Evolutionary conservation across 2,888 invertebrate species (phyloP).

Genomic region (Molorchus minor): DNA sequence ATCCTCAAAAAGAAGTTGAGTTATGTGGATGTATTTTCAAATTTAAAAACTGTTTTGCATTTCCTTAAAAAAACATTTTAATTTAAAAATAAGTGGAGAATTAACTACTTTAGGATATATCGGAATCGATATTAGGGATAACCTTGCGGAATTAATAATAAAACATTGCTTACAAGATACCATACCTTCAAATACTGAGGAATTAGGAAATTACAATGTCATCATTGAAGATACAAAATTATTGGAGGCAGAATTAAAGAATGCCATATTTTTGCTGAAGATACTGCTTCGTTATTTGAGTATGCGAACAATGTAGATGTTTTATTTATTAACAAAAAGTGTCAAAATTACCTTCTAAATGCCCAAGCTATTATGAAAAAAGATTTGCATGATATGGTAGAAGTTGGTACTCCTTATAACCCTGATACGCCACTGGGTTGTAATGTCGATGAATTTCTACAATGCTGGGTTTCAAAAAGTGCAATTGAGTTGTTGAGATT

Average conservation of each 20-base stretch:
- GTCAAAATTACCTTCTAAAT: slow-evolving; percentile 73
- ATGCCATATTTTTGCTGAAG: slow-evolving; percentile 66
- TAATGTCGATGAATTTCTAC: slow-evolving; percentile 63
- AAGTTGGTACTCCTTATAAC: slow-evolving; percentile 63
- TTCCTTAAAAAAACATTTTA: slow-evolving; percentile 69
- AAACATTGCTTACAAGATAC: slow-evolving; percentile 79
- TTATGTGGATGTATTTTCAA: slow-evolving; percentile 68
- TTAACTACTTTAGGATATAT: slow-evolving; percentile 67
- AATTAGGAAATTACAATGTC: slow-evolving; percentile 71
- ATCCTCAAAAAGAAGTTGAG: slow-evolving; percentile 60
- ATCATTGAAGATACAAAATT: slow-evolving; percentile 72
- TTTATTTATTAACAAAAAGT: slow-evolving; percentile 80
- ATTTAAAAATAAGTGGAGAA: slow-evolving; percentile 62
- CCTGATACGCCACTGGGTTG: slow-evolving; percentile 63
- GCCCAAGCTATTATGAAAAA: slow-evolving; percentile 80
- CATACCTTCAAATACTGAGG: slow-evolving; percentile 79
- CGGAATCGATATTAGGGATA: slow-evolving; percentile 66
- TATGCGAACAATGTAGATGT: slow-evolving; percentile 79
- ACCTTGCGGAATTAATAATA: slow-evolving; percentile 73
- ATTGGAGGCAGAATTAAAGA: slow-evolving; percentile 73
- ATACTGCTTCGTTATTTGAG: slow-evolving; percentile 69
- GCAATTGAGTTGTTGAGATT: slow-evolving; percentile 72
- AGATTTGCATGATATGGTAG: slow-evolving; percentile 79
- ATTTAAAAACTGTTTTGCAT: slow-evolving; percentile 67
- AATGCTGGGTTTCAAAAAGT: slow-evolving; percentile 70